Base-by-base conservation (phyloP, 2,888 invertebrate species). In the Nematopogon swammerdamellus region DNA sequence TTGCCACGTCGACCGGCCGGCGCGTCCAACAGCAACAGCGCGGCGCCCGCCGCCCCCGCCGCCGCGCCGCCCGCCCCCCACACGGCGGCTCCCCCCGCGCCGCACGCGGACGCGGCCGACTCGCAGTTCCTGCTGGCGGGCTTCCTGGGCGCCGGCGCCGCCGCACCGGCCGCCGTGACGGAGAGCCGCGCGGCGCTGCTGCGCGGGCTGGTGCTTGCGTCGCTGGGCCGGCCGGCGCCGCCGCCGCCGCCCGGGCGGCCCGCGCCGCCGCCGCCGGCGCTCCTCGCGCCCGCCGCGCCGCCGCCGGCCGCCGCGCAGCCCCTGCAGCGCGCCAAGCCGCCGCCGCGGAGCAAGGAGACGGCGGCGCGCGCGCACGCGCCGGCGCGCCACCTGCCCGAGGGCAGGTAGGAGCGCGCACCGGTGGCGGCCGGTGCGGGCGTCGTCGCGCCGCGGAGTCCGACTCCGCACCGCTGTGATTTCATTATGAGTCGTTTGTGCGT, bases 1-100 rank as follows among this genome's bases (percentile, higher is more conserved):
- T 82, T 94, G 69, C 95, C 95, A 59, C 85, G 94, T 60, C 86
- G 95, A 60, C 87, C 87, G 60, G 86, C 87, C 49, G 90, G 88
- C 64, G 85, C 84, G 53, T 81, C 85, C 59, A 70, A 77, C 50
- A 72, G 81, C 47, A 68, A 71, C 44, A 72, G 70, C 46, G 80
- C 81, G 64, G 76, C 81, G 68, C 64, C 82, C 66, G 70, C 82
- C 63, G 82, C 83, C 60, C 72, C 81, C 54, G 75, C 77, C 51
- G 77, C 82, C 67, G 72, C 85, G 67, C 70, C 82, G 68, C 81
- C 82, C 64, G 71, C 76, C 53, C 67, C 70, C 54, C 72, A 79
- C 56, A 75, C 63, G 54, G 67, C 59, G 72, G 80, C 67, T 64
- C 80, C 58, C 60, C 75, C 63, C 63, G 67, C 60, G 50, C 57